Percentiles rank a stretch among this genome's conserved stretches.
Evolutionary conservation across 2,888 invertebrate genomes (phyloP).

Genomic region (Smittia aterrima): DNA sequence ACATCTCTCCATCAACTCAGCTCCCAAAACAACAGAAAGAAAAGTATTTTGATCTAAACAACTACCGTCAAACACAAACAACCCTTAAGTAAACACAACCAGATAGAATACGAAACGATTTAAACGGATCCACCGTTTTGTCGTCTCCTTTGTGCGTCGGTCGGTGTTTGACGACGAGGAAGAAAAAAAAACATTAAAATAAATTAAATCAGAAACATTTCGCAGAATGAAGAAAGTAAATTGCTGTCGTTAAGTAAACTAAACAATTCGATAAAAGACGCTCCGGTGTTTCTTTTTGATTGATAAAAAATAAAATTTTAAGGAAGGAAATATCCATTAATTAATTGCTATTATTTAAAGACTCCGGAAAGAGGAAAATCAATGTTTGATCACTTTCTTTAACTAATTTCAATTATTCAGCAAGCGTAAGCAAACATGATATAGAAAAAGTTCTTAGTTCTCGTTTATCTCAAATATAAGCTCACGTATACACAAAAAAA

Average conservation of each 20-base stretch:
- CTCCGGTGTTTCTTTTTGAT: constrained; percentile 24
- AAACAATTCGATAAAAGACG: constrained; percentile 22
- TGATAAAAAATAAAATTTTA: constrained; percentile 32
- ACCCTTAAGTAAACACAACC: constrained; percentile 13
- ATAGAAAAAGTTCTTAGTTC: constrained; percentile 11
- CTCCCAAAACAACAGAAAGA: constrained; percentile 44
- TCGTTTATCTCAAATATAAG: constrained; percentile 11
- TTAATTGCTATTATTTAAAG: constrained; percentile 40
- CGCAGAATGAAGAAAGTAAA: constrained; percentile 20
- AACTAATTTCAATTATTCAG: background rate
- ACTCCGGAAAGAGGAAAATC: background rate
- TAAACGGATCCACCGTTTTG: background rate
- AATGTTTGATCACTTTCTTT: background rate
- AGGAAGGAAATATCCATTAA: constrained; percentile 39
- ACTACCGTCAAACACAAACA: constrained; percentile 24
- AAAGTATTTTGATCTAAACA: constrained; percentile 42
- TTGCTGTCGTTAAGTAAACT: constrained; percentile 36
- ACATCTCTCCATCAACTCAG: constrained; percentile 45
- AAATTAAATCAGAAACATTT: constrained; percentile 21
- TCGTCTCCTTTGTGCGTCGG: background rate
- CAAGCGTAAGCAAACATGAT: background rate
- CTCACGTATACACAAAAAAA: constrained; percentile 2
- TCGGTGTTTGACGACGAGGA: background rate
- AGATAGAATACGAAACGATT: background rate
- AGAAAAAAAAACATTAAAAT: constrained; percentile 18